Evolutionary conservation across 2,888 invertebrate species (phyloP).

Genomic region (Agonum fuliginosum): DNA sequence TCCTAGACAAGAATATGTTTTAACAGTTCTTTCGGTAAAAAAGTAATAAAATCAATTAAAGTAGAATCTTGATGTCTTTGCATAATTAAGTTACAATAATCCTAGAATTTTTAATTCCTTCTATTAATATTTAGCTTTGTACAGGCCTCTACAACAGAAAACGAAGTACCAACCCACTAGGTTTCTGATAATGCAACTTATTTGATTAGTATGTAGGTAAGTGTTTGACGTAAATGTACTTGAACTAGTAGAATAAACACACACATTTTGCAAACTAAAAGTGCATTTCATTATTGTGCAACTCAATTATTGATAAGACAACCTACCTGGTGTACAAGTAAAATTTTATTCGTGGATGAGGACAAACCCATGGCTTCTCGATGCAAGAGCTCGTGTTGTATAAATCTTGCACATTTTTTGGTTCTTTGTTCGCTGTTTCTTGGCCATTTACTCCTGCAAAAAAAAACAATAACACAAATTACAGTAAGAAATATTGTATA

Average conservation of each 20-base stretch:
- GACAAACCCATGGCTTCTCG: constrained; percentile 86
- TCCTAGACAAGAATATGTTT: no score
- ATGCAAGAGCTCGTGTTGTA: constrained; percentile 89
- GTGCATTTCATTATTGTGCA: constrained; percentile 9
- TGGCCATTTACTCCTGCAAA: constrained; percentile 73
- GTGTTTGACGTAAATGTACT: not conserved
- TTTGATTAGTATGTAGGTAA: constrained; percentile 6
- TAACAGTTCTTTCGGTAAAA: no score
- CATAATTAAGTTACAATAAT: no score
- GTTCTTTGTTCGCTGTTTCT: constrained; percentile 69
- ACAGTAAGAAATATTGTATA: not conserved
- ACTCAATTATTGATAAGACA: no score
- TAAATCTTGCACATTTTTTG: constrained; percentile 79
- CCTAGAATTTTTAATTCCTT: no score
- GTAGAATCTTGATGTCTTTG: no score
- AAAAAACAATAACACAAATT: not conserved
- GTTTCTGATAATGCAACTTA: no score
- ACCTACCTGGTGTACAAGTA: constrained; percentile 86
- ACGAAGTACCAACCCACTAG: no score
- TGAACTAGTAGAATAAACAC: constrained; percentile 2
- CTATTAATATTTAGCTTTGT: no score
- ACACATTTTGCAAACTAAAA: not conserved
- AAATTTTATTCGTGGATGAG: constrained; percentile 88
- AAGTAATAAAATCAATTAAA: no score
- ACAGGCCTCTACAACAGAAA: no score